A percentile compares a stretch with the other conserved stretches of the same genome.
Conservation (phyloP, 2,797 vertebrate species). For the Pipistrellus kuhlii region DNA sequence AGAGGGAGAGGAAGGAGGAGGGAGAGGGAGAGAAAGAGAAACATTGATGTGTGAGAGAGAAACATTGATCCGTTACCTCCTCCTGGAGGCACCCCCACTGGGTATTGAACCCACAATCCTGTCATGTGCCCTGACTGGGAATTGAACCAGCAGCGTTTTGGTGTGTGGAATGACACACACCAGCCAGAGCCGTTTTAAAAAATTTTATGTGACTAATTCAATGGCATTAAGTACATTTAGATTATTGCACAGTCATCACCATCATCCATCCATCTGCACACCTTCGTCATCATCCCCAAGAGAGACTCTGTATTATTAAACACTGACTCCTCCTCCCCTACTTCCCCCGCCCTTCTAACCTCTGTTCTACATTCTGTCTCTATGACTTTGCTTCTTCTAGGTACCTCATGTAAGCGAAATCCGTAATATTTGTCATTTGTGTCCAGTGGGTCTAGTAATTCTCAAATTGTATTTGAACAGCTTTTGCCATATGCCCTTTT, state of each 20-base stretch:
- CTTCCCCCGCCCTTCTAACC: not conserved
- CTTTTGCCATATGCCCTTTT: conserved; percentile 45
- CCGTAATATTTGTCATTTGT: not conserved
- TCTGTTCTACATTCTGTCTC: not conserved
- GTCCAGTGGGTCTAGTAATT: not conserved
- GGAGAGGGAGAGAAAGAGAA: too few relatives aligned
- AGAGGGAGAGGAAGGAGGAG: too few relatives aligned
- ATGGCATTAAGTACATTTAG: not conserved
- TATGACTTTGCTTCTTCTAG: not conserved
- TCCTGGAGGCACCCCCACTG: too few relatives aligned
- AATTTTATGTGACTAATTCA: not conserved
- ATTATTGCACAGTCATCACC: not conserved
- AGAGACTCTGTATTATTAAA: not conserved
- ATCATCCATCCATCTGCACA: not conserved
- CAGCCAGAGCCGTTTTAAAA: not conserved
- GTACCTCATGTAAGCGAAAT: not conserved
- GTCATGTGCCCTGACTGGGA: too few relatives aligned
- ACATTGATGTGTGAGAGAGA: too few relatives aligned
- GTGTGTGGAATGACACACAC: too few relatives aligned
- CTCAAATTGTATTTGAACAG: conserved; percentile 36
- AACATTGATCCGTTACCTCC: too few relatives aligned
- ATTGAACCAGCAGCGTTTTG: too few relatives aligned
- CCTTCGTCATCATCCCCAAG: not conserved
- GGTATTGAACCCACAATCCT: too few relatives aligned
- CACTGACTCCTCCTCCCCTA: not conserved